These are phyloP conservation scores for Atrichornis clamosus DNA, from an alignment of 2,113 vertebrate species.

Conservation along the genomic window DNA sequence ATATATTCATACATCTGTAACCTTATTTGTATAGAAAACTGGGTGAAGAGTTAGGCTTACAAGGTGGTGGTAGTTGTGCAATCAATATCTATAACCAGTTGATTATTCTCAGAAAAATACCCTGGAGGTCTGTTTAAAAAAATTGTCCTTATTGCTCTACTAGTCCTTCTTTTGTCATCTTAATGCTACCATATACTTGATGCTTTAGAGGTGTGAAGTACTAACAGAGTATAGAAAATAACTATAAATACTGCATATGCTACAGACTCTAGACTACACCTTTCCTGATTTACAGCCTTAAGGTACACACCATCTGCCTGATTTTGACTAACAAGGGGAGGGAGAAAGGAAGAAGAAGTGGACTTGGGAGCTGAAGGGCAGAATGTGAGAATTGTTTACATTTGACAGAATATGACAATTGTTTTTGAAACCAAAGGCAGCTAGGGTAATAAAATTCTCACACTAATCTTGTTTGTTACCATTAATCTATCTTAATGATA, in stretches of 20 bases:
- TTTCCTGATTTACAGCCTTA: not conserved
- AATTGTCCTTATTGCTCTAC: not conserved
- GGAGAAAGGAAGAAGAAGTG: not conserved
- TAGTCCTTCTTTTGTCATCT: not conserved
- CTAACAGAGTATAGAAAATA: not conserved
- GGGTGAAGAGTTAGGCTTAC: not conserved
- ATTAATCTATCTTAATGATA: not conserved
- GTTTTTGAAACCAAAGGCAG: slow-evolving; percentile 11
- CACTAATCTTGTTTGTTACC: not conserved
- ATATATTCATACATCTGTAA: not conserved
- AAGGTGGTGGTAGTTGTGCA: not conserved
- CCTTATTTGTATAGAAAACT: not conserved
- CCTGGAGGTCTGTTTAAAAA: not conserved
- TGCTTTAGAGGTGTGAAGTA: not conserved
- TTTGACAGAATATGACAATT: not conserved
- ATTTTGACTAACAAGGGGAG: not conserved
- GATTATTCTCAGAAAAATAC: not conserved
- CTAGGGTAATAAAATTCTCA: not conserved
- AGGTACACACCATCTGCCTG: not conserved
- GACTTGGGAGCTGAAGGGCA: not conserved
- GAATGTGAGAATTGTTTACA: not conserved
- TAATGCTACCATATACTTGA: not conserved
- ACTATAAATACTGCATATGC: not conserved
- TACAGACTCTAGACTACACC: not conserved
- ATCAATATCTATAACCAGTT: not conserved